Conservation (phyloP, 2,113 vertebrate species). For the Nannobrachium achirus region DNA sequence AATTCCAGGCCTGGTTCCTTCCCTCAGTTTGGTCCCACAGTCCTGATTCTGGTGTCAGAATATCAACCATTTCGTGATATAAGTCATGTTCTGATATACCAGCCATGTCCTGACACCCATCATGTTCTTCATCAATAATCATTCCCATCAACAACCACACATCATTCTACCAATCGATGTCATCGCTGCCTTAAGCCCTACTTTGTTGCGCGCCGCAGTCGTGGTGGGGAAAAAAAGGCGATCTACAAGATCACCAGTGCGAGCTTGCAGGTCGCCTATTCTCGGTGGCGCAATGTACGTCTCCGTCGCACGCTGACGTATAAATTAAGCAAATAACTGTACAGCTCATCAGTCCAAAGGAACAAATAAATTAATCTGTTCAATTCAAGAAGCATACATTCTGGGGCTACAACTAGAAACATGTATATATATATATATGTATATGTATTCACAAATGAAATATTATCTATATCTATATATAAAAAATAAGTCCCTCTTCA, state of each 20-base stretch:
- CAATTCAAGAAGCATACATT: constrained; percentile 48
- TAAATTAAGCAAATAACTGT: constrained; percentile 8
- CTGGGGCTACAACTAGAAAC: constrained; percentile 24
- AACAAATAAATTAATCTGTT: constrained; percentile 78
- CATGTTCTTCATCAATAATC: neutral
- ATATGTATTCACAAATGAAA: constrained; percentile 54
- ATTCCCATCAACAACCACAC: too few relatives aligned
- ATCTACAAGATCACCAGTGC: neutral
- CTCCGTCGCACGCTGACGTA: neutral
- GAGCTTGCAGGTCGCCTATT: neutral
- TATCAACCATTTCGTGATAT: too few relatives aligned
- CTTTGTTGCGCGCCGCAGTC: too few relatives aligned
- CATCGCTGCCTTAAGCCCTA: too few relatives aligned
- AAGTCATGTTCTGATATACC: neutral
- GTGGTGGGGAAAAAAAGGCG: too few relatives aligned
- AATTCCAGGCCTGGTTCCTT: too few relatives aligned
- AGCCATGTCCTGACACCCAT: too few relatives aligned
- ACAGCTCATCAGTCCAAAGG: constrained; percentile 37
- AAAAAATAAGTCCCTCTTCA: constrained; percentile 33
- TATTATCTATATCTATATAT: constrained; percentile 31
- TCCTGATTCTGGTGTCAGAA: too few relatives aligned
- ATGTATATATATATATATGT: constrained; percentile 6
- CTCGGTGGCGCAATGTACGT: neutral
- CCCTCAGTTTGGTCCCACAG: neutral
- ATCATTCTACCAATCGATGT: too few relatives aligned